These are phyloP conservation scores for Melanerpes aurifrons DNA, from an alignment of 2,113 vertebrate genomes.

Conservation along the genomic window DNA sequence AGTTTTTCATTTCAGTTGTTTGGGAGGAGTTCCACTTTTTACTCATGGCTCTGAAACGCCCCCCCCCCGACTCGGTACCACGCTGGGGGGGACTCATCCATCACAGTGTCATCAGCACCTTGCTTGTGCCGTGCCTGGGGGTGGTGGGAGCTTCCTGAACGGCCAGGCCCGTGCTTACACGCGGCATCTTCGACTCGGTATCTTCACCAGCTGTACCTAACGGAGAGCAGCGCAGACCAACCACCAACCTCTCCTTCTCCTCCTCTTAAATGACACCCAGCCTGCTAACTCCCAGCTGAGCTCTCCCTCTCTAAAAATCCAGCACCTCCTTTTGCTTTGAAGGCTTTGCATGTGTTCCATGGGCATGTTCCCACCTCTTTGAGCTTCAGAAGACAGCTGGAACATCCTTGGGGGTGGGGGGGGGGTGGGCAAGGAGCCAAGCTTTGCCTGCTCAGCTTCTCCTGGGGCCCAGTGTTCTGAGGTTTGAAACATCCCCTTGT, in stretches of 20 bases:
- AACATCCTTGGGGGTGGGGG: background rate
- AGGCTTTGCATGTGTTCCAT: background rate
- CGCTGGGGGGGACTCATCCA: background rate
- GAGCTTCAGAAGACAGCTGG: background rate
- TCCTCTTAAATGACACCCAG: background rate
- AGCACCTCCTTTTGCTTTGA: background rate
- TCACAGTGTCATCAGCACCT: background rate
- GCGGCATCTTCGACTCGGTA: fast-evolving
- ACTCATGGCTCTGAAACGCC: conserved; percentile 40
- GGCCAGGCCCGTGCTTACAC: background rate
- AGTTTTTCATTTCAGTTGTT: conserved; percentile 38
- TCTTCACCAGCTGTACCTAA: background rate
- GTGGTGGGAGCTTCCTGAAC: background rate
- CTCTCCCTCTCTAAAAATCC: background rate
- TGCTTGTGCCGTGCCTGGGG: background rate
- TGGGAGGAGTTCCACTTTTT: background rate
- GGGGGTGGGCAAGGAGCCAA: background rate
- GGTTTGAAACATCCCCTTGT: background rate
- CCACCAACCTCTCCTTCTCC: fast-evolving
- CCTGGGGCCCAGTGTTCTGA: background rate
- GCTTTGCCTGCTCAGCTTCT: background rate
- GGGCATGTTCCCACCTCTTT: background rate
- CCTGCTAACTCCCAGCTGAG: background rate
- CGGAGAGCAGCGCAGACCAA: background rate
- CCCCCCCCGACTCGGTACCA: background rate